Percentiles rank a stretch among this genome's conserved stretches.
phyloP scores from a whole-genome alignment of 2,797 vertebrate species.

The Diceros bicornis region DNA sequence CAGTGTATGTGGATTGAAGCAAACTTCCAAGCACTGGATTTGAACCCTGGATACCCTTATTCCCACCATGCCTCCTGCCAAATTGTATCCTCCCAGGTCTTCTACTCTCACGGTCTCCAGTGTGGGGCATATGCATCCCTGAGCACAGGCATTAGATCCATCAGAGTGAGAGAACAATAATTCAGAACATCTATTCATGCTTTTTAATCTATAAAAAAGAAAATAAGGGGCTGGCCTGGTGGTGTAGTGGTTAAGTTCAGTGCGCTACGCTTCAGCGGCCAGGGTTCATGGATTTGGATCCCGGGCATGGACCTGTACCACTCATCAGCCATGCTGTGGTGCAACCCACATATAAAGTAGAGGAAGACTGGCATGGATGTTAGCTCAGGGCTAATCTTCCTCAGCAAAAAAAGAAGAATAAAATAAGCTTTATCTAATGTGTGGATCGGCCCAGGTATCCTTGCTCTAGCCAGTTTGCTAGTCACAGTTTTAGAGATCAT shows the following conservation, averaged over 20 bases:
- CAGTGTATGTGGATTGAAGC: not conserved
- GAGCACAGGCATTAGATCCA: fast-evolving
- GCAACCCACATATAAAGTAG: too few relatives aligned
- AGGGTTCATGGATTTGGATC: too few relatives aligned
- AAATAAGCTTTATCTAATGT: not conserved
- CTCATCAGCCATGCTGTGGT: too few relatives aligned
- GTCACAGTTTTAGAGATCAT: not conserved
- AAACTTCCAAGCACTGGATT: not conserved
- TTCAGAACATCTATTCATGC: not conserved
- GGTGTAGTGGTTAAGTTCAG: too few relatives aligned
- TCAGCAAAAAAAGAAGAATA: too few relatives aligned
- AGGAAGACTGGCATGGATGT: too few relatives aligned
- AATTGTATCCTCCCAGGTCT: not conserved
- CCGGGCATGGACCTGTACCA: too few relatives aligned
- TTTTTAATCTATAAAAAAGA: not conserved
- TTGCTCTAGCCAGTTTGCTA: not conserved
- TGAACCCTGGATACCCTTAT: not conserved
- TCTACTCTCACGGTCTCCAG: not conserved
- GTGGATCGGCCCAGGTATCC: fast-evolving
- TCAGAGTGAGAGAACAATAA: not conserved
- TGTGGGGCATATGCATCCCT: fast-evolving
- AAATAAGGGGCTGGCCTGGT: too few relatives aligned
- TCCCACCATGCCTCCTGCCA: not conserved
- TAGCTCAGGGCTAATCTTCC: too few relatives aligned
- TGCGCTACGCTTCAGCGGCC: too few relatives aligned